Evolutionary conservation across 2,888 invertebrate species (phyloP).

Genomic region (Patella ulyssiponensis): DNA sequence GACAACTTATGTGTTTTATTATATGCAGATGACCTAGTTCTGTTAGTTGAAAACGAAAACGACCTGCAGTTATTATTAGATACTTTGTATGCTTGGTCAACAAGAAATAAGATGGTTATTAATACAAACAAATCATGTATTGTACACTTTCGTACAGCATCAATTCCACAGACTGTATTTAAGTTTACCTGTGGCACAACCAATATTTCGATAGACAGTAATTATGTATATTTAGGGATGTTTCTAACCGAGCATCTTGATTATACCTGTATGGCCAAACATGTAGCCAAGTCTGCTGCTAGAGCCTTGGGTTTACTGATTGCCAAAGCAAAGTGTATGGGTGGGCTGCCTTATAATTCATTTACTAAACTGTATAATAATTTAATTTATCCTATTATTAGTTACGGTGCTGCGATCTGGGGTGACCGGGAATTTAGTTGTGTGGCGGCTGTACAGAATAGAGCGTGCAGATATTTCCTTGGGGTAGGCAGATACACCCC

Average conservation of each 20-base stretch:
- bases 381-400: conserved; percentile 21
- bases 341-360: conserved; percentile 22
- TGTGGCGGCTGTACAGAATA: conserved; percentile 21
- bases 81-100: conserved; percentile 32
- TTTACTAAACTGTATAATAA: conserved; percentile 27
- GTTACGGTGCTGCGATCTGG: conserved; percentile 23
- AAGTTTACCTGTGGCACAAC: conserved; percentile 32
- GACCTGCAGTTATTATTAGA: conserved; percentile 34
- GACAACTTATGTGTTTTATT: conserved; percentile 30
- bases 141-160: conserved; percentile 35
- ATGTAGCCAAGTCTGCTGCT: conserved; percentile 15
- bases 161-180: conserved; percentile 5
- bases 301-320: conserved; percentile 21
- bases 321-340: no score
- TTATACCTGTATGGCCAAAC: conserved; percentile 17
- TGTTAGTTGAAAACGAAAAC: conserved; percentile 29
- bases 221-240: conserved; percentile 29
- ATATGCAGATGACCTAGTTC: conserved; percentile 37
- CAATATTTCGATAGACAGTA: conserved; percentile 17
- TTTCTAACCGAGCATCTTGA: conserved; percentile 18
- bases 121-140: conserved; percentile 37
- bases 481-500: conserved; percentile 26
- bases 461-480: conserved; percentile 18
- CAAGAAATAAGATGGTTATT: conserved; percentile 28
- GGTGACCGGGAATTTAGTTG: conserved; percentile 16